phyloP scores from a whole-genome alignment of 2,888 invertebrate species.

The Azorinus chamasolen region DNA sequence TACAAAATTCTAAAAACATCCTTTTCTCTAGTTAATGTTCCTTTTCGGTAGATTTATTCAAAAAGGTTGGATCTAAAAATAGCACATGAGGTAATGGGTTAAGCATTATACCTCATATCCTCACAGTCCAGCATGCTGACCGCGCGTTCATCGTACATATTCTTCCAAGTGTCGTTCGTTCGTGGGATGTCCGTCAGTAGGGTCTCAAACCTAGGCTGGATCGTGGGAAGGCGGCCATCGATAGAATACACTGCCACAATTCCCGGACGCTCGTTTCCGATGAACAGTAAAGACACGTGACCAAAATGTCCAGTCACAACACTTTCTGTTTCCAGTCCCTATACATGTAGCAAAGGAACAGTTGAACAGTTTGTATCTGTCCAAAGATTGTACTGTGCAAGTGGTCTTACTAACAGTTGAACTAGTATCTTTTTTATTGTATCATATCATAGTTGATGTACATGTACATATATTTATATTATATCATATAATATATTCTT shows the following conservation, averaged over 20 bases:
- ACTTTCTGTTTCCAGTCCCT: constrained; percentile 77
- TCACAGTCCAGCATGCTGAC: constrained; percentile 73
- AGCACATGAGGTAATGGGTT: too few species aligned
- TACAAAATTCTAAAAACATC: too few species aligned
- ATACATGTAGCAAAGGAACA: too few species aligned
- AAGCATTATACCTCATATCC: constrained; percentile 67
- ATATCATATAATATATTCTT: neutral
- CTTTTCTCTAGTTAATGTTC: too few species aligned
- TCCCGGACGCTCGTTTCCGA: constrained; percentile 78
- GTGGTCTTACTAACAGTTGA: neutral
- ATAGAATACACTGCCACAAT: constrained; percentile 72
- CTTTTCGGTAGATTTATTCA: too few species aligned
- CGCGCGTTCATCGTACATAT: constrained; percentile 57
- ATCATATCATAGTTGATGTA: too few species aligned
- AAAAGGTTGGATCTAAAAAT: too few species aligned
- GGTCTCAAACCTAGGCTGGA: constrained; percentile 68
- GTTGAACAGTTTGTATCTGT: too few species aligned
- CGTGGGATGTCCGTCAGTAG: constrained; percentile 55
- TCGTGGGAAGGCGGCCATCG: constrained; percentile 39
- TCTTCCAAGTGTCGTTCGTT: constrained; percentile 56
- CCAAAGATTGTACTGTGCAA: too few species aligned
- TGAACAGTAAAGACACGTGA: constrained; percentile 65
- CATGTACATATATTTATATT: neutral
- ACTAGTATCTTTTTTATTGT: neutral
- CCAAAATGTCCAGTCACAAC: constrained; percentile 67